These are phyloP conservation scores for Chrysogorgia sp. DNA, from an alignment of 92 coral and sea anemone species.

Conservation along the genomic window DNA sequence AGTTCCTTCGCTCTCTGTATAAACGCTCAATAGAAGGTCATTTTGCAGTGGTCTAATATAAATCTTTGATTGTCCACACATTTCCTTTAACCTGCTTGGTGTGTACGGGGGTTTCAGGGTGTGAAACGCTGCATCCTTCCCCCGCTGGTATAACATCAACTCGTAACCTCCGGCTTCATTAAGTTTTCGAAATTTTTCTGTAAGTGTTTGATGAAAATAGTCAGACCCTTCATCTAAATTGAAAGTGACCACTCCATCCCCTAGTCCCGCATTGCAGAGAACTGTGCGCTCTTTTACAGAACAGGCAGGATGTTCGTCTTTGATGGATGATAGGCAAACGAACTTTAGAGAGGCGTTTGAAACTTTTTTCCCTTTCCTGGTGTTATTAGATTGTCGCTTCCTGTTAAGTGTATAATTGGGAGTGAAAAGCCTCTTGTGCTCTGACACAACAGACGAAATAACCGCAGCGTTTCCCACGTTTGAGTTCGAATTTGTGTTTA, in stretches of 20 bases:
- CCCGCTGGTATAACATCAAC: conserved; percentile 45
- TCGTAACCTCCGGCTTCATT: conserved; percentile 54
- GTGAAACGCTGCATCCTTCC: conserved; percentile 59
- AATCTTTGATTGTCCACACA: conserved; percentile 51
- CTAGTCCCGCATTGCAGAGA: conserved; percentile 50
- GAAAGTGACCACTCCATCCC: conserved; percentile 33
- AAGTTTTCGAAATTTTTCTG: conserved; percentile 37
- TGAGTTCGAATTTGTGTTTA: too few relatives aligned
- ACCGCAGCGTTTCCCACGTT: too few relatives aligned
- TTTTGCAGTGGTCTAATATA: conserved; percentile 53
- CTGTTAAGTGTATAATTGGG: too few relatives aligned
- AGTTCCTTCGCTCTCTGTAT: too few relatives aligned
- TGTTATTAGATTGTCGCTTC: too few relatives aligned
- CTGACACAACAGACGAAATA: too few relatives aligned
- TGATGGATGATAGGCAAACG: conserved; percentile 50
- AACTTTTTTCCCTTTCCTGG: conserved; percentile 37
- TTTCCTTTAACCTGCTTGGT: conserved; percentile 47
- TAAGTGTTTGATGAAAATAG: conserved; percentile 22
- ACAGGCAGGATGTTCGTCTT: conserved; percentile 28
- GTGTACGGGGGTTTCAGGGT: conserved; percentile 50
- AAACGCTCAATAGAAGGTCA: too few relatives aligned
- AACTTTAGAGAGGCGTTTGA: conserved; percentile 44
- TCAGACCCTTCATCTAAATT: conserved; percentile 15
- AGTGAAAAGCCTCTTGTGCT: too few relatives aligned
- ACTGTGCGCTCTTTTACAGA: conserved; percentile 47